phyloP scores from a whole-genome alignment of 2,797 vertebrate genomes.

The Mustela erminea region DNA sequence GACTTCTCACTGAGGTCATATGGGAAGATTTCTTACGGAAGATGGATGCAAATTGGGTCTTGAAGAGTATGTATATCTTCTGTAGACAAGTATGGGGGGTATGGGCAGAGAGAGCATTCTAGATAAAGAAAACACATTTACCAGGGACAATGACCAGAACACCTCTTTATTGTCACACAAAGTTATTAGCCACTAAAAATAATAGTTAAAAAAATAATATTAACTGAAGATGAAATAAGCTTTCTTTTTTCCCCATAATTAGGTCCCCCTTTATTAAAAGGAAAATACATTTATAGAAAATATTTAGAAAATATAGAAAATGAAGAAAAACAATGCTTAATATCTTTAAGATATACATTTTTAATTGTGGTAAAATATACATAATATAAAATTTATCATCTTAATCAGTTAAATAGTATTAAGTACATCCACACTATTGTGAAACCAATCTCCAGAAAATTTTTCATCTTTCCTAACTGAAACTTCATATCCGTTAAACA shows the following conservation, averaged over 20 bases:
- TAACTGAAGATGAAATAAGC: not conserved
- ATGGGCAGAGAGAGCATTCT: not conserved
- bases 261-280: not conserved
- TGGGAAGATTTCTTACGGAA: not conserved
- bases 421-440: not conserved
- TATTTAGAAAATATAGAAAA: conserved; percentile 23
- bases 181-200: not conserved
- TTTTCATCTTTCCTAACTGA: not conserved
- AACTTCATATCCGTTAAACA: not conserved
- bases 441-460: not conserved
- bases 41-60: not conserved
- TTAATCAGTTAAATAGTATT: not conserved
- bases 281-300: conserved; percentile 2
- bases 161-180: not conserved
- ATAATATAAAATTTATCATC: not conserved
- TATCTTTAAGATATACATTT: not conserved
- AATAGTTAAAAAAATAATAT: not conserved
- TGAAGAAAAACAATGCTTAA: not conserved
- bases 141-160: not conserved
- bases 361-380: not conserved
- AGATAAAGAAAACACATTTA: not conserved
- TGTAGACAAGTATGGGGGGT: not conserved
- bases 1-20: not conserved
- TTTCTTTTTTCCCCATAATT: not conserved
- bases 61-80: not conserved